A percentile compares a stretch with the other conserved stretches of the same genome.
phyloP scores from a whole-genome alignment of 2,888 invertebrate species.

The Agrochola lota region DNA sequence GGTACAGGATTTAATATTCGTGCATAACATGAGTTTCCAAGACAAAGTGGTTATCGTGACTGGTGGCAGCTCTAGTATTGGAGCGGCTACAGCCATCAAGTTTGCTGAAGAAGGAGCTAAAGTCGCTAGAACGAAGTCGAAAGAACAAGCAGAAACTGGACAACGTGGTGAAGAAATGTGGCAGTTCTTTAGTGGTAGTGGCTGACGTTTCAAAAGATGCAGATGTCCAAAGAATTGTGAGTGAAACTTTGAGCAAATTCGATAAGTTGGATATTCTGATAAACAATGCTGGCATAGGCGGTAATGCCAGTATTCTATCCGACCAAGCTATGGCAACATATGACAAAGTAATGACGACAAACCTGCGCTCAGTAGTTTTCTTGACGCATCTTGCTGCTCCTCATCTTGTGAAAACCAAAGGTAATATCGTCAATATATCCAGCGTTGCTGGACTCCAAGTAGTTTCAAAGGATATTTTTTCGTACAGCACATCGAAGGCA shows the following conservation, averaged over 20 bases:
- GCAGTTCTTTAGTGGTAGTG: conserved; percentile 12
- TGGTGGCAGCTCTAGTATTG: conserved; percentile 69
- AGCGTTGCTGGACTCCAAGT: not conserved
- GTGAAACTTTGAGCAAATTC: conserved; percentile 19
- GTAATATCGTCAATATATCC: conserved; percentile 78
- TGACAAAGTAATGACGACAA: conserved; percentile 43
- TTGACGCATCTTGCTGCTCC: conserved; percentile 60
- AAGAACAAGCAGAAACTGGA: conserved; percentile 55
- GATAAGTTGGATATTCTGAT: conserved; percentile 32
- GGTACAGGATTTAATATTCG: not conserved
- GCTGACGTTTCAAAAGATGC: conserved; percentile 38
- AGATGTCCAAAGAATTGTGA: conserved; percentile 21
- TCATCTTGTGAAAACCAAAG: conserved; percentile 62
- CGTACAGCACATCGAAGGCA: conserved; percentile 12
- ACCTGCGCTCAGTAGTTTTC: conserved; percentile 44
- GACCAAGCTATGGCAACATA: not conserved
- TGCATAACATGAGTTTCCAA: conserved; percentile 59
- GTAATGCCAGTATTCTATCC: not conserved
- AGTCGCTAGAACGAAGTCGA: conserved; percentile 62
- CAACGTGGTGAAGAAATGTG: conserved; percentile 31
- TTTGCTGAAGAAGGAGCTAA: conserved; percentile 59
- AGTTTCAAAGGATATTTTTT: not conserved
- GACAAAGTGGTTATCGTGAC: conserved; percentile 68
- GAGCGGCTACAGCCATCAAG: conserved; percentile 59
- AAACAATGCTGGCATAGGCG: conserved; percentile 29